Conservation (phyloP, 2,888 invertebrate species). For the Trichacis sp. region DNA sequence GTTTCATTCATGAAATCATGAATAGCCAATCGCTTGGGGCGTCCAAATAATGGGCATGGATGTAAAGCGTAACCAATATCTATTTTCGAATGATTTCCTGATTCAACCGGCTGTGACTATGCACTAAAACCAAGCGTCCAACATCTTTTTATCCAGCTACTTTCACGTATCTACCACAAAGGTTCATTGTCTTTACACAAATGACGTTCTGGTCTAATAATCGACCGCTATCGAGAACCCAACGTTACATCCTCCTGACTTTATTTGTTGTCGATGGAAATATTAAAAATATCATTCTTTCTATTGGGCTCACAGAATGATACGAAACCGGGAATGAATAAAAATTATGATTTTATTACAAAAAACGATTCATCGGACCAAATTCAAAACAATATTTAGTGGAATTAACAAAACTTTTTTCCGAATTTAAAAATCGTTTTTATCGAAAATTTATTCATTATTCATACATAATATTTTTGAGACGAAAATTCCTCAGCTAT, state of each 20-base stretch:
- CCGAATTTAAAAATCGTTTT: no score
- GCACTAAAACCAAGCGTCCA: slow-evolving; percentile 20
- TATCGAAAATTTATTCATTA: no score
- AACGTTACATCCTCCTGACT: slow-evolving; percentile 5
- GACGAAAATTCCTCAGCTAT: no score
- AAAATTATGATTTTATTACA: no score
- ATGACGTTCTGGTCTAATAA: slow-evolving; percentile 46
- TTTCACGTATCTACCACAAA: slow-evolving; percentile 37
- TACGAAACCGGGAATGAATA: no score
- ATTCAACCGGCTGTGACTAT: slow-evolving; percentile 9
- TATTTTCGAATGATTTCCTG: neutral
- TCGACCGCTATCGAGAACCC: slow-evolving; percentile 25
- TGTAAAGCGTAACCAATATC: slow-evolving; percentile 1
- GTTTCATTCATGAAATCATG: slow-evolving; percentile 16
- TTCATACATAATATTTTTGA: no score
- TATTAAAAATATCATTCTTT: neutral
- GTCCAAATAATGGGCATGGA: neutral
- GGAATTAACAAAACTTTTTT: no score
- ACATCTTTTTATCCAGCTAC: slow-evolving; percentile 30
- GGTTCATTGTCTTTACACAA: slow-evolving; percentile 38
- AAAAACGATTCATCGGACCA: no score
- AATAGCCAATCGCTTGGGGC: no score
- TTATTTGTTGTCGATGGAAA: neutral
- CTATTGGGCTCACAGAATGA: no score
- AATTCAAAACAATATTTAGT: no score